These are phyloP conservation scores for Itoplectis maculator DNA, from an alignment of 2,888 invertebrate species.

Conservation along the genomic window DNA sequence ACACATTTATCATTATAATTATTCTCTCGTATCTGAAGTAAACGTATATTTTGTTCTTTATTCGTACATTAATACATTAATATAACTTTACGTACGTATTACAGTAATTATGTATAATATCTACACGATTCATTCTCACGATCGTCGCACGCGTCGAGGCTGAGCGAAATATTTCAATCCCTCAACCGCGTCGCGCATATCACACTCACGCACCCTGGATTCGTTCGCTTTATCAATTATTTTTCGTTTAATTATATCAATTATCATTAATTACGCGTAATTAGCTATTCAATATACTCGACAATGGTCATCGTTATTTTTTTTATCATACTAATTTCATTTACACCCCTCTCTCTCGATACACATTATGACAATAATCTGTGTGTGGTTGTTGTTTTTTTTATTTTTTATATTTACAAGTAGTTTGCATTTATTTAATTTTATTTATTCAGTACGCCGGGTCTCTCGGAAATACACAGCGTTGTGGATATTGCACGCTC, in stretches of 20 bases:
- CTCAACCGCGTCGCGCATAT: background rate
- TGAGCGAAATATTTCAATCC: background rate
- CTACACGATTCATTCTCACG: conserved; percentile 40
- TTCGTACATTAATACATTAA: conserved; percentile 9
- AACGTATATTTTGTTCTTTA: background rate
- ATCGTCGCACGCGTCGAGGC: background rate
- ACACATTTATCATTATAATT: conserved; percentile 10
- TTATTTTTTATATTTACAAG: conserved; percentile 10
- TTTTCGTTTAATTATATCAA: background rate
- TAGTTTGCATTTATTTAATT: background rate
- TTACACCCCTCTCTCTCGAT: conserved; percentile 5
- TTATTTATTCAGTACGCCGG: background rate
- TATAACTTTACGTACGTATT: conserved; percentile 13
- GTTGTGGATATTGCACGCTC: conserved; percentile 22
- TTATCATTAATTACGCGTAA: conserved; percentile 24
- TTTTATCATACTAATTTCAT: conserved; percentile 2
- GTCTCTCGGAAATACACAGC: background rate
- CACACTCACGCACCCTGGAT: background rate
- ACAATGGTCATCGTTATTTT: conserved; percentile 10
- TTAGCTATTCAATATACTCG: conserved; percentile 12
- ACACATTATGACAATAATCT: conserved; percentile 17
- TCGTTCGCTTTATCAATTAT: conserved; percentile 6
- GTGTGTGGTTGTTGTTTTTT: background rate
- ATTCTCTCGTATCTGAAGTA: conserved; percentile 19
- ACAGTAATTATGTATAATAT: conserved; percentile 43